phyloP scores from a whole-genome alignment of 2,113 vertebrate species.

The Prunella fulvescens region DNA sequence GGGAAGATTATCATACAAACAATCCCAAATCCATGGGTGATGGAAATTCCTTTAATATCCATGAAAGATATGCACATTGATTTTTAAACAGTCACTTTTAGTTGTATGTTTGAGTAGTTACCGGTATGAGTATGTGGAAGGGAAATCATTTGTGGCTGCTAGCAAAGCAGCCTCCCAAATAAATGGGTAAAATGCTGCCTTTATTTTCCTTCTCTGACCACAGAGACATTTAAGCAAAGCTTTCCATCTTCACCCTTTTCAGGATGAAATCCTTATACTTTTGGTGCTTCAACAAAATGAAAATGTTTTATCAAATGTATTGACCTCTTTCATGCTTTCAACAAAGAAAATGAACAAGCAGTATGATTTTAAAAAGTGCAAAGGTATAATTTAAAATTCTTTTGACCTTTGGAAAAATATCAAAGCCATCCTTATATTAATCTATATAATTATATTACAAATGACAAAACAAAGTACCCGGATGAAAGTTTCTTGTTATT shows the following conservation, averaged over 20 bases:
- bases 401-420: slow-evolving; percentile 7
- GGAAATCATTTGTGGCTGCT: background rate
- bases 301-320: background rate
- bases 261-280: background rate
- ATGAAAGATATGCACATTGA: background rate
- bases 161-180: background rate
- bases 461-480: background rate
- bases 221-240: background rate
- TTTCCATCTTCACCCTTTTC: background rate
- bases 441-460: background rate
- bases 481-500: background rate
- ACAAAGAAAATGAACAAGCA: background rate
- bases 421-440: background rate
- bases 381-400: background rate
- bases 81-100: background rate
- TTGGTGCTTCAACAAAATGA: background rate
- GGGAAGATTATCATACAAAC: background rate
- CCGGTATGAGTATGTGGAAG: background rate
- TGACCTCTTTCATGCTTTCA: background rate
- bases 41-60: background rate
- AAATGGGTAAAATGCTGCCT: background rate
- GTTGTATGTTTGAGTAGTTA: background rate
- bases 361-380: background rate
- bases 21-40: background rate
- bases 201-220: background rate